Evolutionary conservation across 2,888 invertebrate species (phyloP).

Genomic region (Lordiphosa andalusiaca): DNA sequence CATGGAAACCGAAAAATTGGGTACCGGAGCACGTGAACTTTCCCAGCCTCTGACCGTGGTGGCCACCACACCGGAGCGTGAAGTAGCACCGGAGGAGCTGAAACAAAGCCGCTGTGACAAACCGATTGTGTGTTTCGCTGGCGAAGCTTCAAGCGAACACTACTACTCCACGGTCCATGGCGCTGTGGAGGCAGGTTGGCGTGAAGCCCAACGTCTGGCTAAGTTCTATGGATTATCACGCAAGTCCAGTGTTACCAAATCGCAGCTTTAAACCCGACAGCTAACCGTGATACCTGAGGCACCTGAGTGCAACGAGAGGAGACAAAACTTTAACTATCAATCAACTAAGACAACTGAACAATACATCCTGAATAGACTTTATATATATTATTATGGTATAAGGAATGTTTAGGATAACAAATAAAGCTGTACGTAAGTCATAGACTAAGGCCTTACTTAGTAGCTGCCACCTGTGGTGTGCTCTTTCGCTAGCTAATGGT

Average conservation of each 20-base stretch:
- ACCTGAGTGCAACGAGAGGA: conserved; percentile 17
- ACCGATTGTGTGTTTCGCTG: conserved; percentile 85
- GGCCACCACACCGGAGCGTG: conserved; percentile 73
- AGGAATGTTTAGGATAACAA: conserved; percentile 29
- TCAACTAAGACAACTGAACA: conserved; percentile 56
- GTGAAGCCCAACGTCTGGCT: conserved; percentile 85
- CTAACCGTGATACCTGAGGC: conserved; percentile 26
- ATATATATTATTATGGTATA: conserved; percentile 12
- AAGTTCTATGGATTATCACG: conserved; percentile 67
- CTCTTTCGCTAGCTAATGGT: no score
- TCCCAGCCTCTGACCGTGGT: conserved; percentile 78
- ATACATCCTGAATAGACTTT: conserved; percentile 54
- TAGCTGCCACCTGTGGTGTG: no score
- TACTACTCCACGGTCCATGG: conserved; percentile 87
- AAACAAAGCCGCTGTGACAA: conserved; percentile 77
- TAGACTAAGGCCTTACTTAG: no score
- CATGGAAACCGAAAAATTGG: conserved; percentile 82
- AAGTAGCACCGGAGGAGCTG: conserved; percentile 28
- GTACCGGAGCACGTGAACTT: conserved; percentile 82
- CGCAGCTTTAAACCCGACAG: conserved; percentile 71
- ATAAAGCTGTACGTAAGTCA: conserved; percentile 41
- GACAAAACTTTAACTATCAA: conserved; percentile 14
- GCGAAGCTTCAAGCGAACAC: conserved; percentile 86
- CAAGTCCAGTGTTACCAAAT: conserved; percentile 44
- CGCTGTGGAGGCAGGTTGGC: conserved; percentile 86